These are phyloP conservation scores for Tinamus major DNA, from an alignment of 2,797 vertebrate genomes.

Conservation along the genomic window DNA sequence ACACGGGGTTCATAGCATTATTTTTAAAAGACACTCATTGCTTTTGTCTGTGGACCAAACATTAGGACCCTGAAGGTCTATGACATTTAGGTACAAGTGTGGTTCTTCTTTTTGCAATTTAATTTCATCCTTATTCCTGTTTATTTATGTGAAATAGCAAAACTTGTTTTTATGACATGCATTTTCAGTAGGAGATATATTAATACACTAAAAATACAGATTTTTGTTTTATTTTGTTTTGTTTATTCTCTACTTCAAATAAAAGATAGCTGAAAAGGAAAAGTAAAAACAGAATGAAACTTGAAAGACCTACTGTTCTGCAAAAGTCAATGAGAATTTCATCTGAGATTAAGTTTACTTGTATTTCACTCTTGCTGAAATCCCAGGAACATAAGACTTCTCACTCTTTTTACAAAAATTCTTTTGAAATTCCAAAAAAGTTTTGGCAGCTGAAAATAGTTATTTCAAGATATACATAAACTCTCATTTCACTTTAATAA, in stretches of 20 bases:
- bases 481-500: constrained; percentile 15
- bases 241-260: neutral
- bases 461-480: neutral
- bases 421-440: neutral
- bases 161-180: neutral
- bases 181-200: neutral
- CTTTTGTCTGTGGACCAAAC: neutral
- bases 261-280: neutral
- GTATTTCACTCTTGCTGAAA: neutral
- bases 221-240: neutral
- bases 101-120: neutral
- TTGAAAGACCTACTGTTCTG: neutral
- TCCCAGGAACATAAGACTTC: neutral
- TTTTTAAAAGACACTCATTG: neutral
- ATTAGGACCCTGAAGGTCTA: neutral
- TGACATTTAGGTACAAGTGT: neutral
- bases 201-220: neutral
- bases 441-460: neutral
- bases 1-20: neutral
- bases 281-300: neutral
- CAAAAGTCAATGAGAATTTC: neutral
- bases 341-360: neutral
- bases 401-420: neutral
- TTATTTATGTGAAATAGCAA: neutral
- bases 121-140: neutral